phyloP scores from a whole-genome alignment of 2,888 invertebrate species.

The Linyphia triangularis region DNA sequence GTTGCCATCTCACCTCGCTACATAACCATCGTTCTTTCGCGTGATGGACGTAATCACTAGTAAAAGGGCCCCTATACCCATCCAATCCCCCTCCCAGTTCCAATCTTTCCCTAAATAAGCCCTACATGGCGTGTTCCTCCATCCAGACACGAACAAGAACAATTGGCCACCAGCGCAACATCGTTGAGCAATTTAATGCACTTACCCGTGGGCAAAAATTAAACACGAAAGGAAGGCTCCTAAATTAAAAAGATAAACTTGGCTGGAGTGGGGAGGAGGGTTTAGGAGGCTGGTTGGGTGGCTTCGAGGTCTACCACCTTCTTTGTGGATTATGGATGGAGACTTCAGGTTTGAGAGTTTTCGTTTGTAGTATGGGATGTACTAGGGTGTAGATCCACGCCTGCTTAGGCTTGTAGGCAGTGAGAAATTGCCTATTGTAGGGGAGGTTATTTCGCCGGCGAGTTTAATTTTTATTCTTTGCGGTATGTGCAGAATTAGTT shows the following conservation, averaged over 20 bases:
- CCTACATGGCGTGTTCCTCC: neutral
- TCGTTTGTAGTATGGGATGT: neutral
- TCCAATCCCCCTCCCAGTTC: slow-evolving; percentile 3
- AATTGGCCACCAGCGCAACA: slow-evolving; percentile 36
- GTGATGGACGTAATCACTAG: neutral
- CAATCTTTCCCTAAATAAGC: slow-evolving; percentile 1
- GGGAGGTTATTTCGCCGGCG: neutral
- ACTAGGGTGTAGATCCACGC: neutral
- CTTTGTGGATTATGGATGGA: slow-evolving; percentile 39
- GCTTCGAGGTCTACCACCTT: slow-evolving; percentile 7
- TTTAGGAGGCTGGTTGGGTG: neutral
- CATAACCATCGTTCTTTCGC: slow-evolving; percentile 2
- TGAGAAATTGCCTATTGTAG: slow-evolving; percentile 1
- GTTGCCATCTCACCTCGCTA: neutral
- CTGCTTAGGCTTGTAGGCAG: neutral
- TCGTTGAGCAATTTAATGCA: slow-evolving; percentile 31
- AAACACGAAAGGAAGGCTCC: slow-evolving; percentile 44
- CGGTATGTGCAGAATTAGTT: too few relatives aligned
- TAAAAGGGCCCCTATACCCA: slow-evolving; percentile 24
- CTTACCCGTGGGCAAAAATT: slow-evolving; percentile 33
- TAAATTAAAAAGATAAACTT: slow-evolving; percentile 47
- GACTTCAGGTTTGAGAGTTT: slow-evolving; percentile 13
- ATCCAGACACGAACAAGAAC: slow-evolving; percentile 7
- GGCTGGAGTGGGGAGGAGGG: neutral
- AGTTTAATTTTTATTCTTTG: neutral